A percentile compares a stretch with the other conserved stretches of the same genome.
phyloP scores from a whole-genome alignment of 2,888 invertebrate species.

The Mythimna pallens region DNA sequence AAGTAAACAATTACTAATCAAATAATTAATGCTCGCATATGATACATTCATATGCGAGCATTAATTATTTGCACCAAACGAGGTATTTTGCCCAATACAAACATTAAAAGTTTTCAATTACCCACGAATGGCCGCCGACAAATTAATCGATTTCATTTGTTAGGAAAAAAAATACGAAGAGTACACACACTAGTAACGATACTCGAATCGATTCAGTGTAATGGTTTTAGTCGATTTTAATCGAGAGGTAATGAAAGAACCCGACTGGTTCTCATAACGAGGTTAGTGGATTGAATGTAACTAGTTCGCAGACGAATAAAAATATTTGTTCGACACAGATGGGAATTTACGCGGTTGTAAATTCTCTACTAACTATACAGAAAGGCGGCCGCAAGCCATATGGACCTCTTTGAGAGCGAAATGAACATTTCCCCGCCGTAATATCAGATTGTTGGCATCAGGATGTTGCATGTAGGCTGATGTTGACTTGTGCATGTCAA shows the following conservation, averaged over 20 bases:
- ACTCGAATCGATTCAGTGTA: conserved; percentile 52
- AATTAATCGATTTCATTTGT: conserved; percentile 69
- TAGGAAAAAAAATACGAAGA: conserved; percentile 47
- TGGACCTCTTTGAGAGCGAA: conserved; percentile 19
- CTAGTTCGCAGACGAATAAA: conserved; percentile 74
- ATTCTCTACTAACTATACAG: conserved; percentile 67
- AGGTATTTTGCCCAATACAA: conserved; percentile 48
- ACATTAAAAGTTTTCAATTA: conserved; percentile 53
- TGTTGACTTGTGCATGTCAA: conserved; percentile 14
- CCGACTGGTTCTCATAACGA: conserved; percentile 68
- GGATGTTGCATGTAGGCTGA: conserved; percentile 34
- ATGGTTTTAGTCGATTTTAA: conserved; percentile 54
- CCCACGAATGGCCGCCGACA: conserved; percentile 41
- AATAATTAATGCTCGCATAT: conserved; percentile 44
- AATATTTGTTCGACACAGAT: conserved; percentile 77
- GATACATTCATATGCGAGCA: too few species aligned
- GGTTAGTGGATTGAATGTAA: conserved; percentile 79
- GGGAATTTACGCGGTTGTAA: conserved; percentile 72
- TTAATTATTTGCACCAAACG: too few species aligned
- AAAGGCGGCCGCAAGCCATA: conserved; percentile 10
- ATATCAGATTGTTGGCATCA: conserved; percentile 15
- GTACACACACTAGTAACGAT: conserved; percentile 50
- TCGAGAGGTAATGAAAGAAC: conserved; percentile 67
- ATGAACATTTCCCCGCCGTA: conserved; percentile 26
- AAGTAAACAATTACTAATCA: conserved; percentile 42